Percentiles rank a stretch among this genome's conserved stretches.
phyloP scores from a whole-genome alignment of 2,113 vertebrate species.

The Climacteris rufus region DNA sequence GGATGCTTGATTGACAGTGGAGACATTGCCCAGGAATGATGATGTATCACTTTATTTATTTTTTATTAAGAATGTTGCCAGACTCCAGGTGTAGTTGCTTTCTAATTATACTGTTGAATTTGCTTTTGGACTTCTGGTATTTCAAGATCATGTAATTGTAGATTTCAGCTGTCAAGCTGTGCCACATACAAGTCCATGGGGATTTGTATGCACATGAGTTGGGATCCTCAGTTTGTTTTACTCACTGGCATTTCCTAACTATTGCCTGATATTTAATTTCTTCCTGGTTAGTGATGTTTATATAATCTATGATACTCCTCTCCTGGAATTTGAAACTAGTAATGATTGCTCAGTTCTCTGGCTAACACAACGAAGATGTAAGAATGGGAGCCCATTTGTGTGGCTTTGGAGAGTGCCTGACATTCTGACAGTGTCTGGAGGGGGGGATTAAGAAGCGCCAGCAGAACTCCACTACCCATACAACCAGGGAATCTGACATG shows the following conservation, averaged over 20 bases:
- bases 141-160: not conserved
- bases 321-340: not conserved
- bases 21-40: not conserved
- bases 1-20: not conserved
- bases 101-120: not conserved
- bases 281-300: not conserved
- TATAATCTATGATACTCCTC: not conserved
- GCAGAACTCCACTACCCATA: not conserved
- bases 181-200: accelerated
- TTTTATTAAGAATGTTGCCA: not conserved
- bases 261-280: not conserved
- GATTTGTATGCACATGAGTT: not conserved
- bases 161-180: not conserved
- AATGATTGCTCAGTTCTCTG: not conserved
- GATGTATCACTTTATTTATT: not conserved
- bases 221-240: not conserved
- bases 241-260: not conserved
- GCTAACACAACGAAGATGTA: not conserved
- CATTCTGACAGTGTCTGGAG: not conserved
- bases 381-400: not conserved
- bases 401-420: not conserved
- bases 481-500: not conserved
- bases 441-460: not conserved
- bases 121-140: not conserved
- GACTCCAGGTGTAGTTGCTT: not conserved